phyloP scores from a whole-genome alignment of 1,140 invertebrate species.

The Papilio glaucus region DNA sequence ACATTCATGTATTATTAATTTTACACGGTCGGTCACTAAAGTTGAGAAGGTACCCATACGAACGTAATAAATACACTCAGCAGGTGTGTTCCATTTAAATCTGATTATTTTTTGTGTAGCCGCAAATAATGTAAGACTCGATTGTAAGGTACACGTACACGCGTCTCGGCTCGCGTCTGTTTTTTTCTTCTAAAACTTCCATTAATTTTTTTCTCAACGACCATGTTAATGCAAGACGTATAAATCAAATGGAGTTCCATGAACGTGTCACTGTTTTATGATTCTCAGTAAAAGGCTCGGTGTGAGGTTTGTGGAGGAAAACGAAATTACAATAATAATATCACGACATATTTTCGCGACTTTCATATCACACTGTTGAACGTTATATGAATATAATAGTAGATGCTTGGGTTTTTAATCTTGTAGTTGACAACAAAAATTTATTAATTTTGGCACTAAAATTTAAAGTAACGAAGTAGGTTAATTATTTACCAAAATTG shows the following conservation, averaged over 20 bases:
- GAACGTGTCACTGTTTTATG: conserved; percentile 14
- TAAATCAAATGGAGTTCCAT: conserved; percentile 25
- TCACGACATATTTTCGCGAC: conserved; percentile 10
- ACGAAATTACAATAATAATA: conserved; percentile 25
- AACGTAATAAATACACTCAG: neutral
- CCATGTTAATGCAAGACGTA: conserved; percentile 26
- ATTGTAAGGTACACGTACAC: conserved; percentile 25
- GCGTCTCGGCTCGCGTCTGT: neutral
- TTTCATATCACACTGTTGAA: conserved; percentile 12
- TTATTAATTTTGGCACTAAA: too few relatives aligned
- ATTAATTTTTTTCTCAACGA: conserved; percentile 32
- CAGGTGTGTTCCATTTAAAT: conserved; percentile 25
- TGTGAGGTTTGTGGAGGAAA: conserved; percentile 21
- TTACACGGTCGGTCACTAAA: neutral
- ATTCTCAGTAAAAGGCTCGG: conserved; percentile 23
- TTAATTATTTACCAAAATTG: too few relatives aligned
- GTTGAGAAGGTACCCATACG: neutral
- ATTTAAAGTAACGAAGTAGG: too few relatives aligned
- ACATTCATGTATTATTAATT: neutral
- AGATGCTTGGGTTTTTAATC: neutral
- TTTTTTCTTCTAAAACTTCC: conserved; percentile 31
- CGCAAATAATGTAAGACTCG: conserved; percentile 28
- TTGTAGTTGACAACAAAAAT: neutral
- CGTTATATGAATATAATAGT: neutral
- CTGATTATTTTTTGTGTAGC: conserved; percentile 25